Base-by-base conservation (phyloP, 2,113 vertebrate genomes). In the Boleophthalmus pectinirostris region DNA sequence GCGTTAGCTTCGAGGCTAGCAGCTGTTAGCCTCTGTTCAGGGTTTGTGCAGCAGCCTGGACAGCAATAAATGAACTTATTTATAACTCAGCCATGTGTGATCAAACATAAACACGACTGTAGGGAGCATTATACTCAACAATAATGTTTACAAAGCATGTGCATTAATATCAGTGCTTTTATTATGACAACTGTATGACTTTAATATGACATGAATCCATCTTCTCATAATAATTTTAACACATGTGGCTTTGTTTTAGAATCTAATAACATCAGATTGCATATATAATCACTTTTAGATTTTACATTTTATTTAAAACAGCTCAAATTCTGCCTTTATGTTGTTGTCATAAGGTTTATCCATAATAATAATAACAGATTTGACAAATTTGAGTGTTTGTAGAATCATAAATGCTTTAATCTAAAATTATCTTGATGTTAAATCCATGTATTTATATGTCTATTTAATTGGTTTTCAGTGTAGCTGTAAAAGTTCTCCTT, bases 1-100 rank as follows among this genome's bases (percentile, higher is more conserved):
- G 65, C 1, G 75, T 51, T 87, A 88, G 86, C 85, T 81, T 21
- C 21, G 65, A 54, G 0, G 88, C 89, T 89, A 91, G 72, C 58
- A 68, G 46, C 64, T 20, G 58, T 13, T 75, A 82, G 82, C 82
- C 49, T 21, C 35, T 11, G 16, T 15, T 10, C 18, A 5, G 51
- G 45, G 13, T 43, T 4, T n/a, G 35, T 38, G 29, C 33, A 13
- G 20, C 18, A 3, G 43, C 43, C 38, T 23, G n/a, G 64, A 21
- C 33, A 47, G n/a, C n/a, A 13, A 21, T 21, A 15, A 21, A 46
- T 45, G 3, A 66, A 23, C 23, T 66, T 23, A 66, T 66, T 20
- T 24, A 66, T 23, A 66, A 66, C 63, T n/a, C 11, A 43, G 1
- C 20, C 51, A 2, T 53, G 7, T n/a, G 51, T 6, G 1, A 23